Evolutionary conservation across 2,888 invertebrate genomes (phyloP), one percentile per base, ranked within the genome.

Genomic region (Drosophila quasianomalipes): DNA sequence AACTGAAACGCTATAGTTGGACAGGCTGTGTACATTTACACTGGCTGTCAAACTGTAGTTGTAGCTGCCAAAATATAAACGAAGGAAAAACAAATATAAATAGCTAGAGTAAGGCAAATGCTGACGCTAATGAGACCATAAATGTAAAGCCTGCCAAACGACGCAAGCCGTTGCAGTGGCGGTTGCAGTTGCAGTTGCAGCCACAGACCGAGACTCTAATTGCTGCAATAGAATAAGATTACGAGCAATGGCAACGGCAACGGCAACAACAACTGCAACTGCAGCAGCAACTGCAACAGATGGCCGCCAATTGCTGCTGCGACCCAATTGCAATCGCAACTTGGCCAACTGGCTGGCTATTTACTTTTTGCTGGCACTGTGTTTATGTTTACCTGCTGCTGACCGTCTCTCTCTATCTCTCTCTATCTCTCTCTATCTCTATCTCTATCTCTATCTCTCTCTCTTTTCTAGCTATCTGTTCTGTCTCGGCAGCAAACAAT

Each of bases 191-290:
- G 47, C 26, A 47, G 47, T 47, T 47, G 47, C 9, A 55, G 49
- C 57, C 41, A 61, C 70, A 75, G 66, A 74, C 73, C 68, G 81
- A 74, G 71, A 83, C 85, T 88, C 83, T 85, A 85, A 85, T 85
- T 85, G 88, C 85, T 71, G 88, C 85, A 85, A 83, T 82, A 85
- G 85, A 85, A 85, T 81, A 72, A 83, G 88, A 85, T 85, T 88
- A 75, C 67, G 72, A 75, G 64, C 79, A 77, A 68, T 74, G 28
- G 35, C 54, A 65, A 37, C 67, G 57, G 41, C 70, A 80, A n/a
- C 33, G 16, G 37, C 75, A 53, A 16, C 59, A 59, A 35, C 60
- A 73, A 41, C 68, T 63, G 12, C 65, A 67, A 30, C 74, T 5
- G 14, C 61, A 19, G 39, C 54, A n/a, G 63, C 72, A 78, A 68